phyloP scores from a whole-genome alignment of 2,113 vertebrate genomes.

The Osmerus eperlanus region DNA sequence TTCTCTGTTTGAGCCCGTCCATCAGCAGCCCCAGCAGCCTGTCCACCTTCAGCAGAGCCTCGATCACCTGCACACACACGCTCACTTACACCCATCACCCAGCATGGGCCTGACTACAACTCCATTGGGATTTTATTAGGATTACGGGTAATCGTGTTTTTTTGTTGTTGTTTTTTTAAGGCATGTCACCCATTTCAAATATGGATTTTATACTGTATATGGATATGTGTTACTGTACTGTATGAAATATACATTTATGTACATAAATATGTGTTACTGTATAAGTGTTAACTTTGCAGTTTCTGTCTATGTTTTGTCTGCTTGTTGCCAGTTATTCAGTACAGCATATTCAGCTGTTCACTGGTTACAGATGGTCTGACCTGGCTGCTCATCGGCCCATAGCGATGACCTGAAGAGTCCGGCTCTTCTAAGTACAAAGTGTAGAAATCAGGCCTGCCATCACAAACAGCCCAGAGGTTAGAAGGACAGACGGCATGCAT shows the following conservation, averaged over 20 bases:
- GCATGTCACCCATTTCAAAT: no score
- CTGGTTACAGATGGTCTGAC: conserved; percentile 66
- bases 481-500: background rate
- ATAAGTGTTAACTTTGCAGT: background rate
- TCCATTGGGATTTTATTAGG: no score
- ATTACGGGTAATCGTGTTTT: no score
- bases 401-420: conserved; percentile 80
- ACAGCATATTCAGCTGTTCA: no score
- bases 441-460: conserved; percentile 82
- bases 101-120: no score
- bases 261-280: no score
- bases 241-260: no score
- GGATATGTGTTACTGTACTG: no score
- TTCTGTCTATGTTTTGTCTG: background rate
- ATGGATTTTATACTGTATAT: no score
- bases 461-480: background rate
- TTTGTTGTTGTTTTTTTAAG: no score
- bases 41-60: conserved; percentile 79
- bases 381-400: conserved; percentile 78
- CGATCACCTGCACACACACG: conserved; percentile 70
- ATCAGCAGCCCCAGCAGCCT: conserved; percentile 80
- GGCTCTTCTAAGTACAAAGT: conserved; percentile 91
- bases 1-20: conserved; percentile 83
- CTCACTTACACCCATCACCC: background rate
- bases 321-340: background rate